Percentiles rank a stretch among this genome's conserved stretches.
Evolutionary conservation across 2,888 invertebrate genomes (phyloP).

Genomic region (Harpalus rufipes): DNA sequence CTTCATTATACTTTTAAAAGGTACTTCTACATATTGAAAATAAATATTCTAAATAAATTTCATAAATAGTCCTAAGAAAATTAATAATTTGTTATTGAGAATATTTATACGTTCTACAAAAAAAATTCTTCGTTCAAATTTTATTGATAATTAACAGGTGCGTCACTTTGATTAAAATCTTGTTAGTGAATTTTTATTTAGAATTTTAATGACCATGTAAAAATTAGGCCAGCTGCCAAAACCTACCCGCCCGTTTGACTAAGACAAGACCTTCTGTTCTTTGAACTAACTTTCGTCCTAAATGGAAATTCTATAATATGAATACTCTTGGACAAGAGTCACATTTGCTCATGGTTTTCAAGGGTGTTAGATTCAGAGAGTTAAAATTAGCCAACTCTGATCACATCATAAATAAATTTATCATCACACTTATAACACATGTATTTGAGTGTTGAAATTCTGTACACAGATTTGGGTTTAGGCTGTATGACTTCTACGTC

Average conservation of each 20-base stretch:
- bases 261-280: background rate
- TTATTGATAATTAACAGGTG: conserved; percentile 37
- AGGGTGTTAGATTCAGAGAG: background rate
- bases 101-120: too few relatives aligned
- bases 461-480: background rate
- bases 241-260: conserved; percentile 4
- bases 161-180: conserved; percentile 28
- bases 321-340: conserved; percentile 9
- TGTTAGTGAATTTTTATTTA: conserved; percentile 40
- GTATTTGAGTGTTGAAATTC: background rate
- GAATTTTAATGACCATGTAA: conserved; percentile 53
- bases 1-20: too few relatives aligned
- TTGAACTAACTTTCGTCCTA: background rate
- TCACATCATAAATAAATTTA: background rate
- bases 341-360: conserved; percentile 23
- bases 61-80: too few relatives aligned
- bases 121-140: conserved; percentile 11
- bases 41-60: too few relatives aligned
- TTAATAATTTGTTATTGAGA: too few relatives aligned
- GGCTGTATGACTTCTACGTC: too few relatives aligned
- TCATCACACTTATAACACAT: background rate
- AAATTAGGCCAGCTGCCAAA: conserved; percentile 58
- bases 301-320: conserved; percentile 14
- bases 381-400: background rate
- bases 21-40: too few relatives aligned